Evolutionary conservation across 2,797 vertebrate species (phyloP), one percentile per base, ranked within the genome.

Genomic region (Gallinago solitaria): DNA sequence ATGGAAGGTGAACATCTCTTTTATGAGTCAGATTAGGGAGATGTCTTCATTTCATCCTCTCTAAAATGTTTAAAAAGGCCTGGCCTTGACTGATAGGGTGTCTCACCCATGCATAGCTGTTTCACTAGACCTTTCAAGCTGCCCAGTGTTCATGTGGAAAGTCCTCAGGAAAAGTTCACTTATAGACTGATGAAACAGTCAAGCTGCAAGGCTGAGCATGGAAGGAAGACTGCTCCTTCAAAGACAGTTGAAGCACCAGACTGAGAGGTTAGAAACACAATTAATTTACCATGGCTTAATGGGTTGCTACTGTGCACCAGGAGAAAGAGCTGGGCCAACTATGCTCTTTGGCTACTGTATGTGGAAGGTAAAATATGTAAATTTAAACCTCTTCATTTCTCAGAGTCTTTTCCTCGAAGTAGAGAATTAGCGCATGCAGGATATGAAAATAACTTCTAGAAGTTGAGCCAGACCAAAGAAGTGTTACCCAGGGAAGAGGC

Each of bases 391-490:
- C 35, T 80, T 43, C 2, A 35, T 91, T 85, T 89, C 68, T 87
- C 18, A 65, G 56, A 39, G 20, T 51, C 50, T 78, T 80, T 32
- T 71, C 65, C 50, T 92, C 37, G 6, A n/a, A 89, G 70, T 9
- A 59, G 82, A 69, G 71, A 87, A 85, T 90, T 90, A 92, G 45
- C 5, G 8, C 57, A n/a, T 10, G 35, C 33, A 89, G 53, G 33
- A 18, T 64, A 83, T 75, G 82, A 90, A 87, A 96, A 92, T 89
- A 96, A 83, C 68, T 96, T 77, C 12, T 71, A 64, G 32, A 94
- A 87, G 65, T 54, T 80, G 65, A 89, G 71, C 89, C 75, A 85
- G 91, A 80, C 76, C 84, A 87, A 80, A 80, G 75, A 94, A 91
- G 84, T 83, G 92, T 80, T 92, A 92, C 82, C 24, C 61, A 37